Evolutionary conservation across 2,113 vertebrate species (phyloP), one percentile per base, ranked within the genome.

Genomic region (Stictonetta naevosa): DNA sequence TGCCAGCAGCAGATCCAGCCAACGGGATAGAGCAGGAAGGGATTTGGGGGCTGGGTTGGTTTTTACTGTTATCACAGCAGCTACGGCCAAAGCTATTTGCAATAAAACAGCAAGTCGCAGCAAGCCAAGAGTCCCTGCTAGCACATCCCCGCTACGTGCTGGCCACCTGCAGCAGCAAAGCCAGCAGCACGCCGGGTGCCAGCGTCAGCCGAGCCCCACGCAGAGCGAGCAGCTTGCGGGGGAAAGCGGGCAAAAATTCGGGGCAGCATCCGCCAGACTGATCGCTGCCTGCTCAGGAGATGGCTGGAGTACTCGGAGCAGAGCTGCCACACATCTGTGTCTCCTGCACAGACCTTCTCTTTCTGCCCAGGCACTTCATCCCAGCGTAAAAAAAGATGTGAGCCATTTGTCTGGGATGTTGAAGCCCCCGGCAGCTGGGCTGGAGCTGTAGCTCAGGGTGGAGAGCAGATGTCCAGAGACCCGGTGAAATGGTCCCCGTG

Each of bases 211-310:
- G 1, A 33, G 33, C 6, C 13, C 31, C 58, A 25, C 26, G 1
- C 2, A 18, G 31, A 26, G 53, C 1, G 0, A 56, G 77, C 55
- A 25, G 73, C 34, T 40, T 1, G 14, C 0, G 1, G 38, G 23
- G 34, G 6, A 18, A 73, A 12, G 11, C 0, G 17, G 12, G 59
- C 16, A 48, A 22, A 11, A 48, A 42, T 1, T 6, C 2, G 2
- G n/a, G 53, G 77, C 58, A 80, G 74, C 52, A 15, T 1, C 40
- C 2, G 13, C 56, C 75, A 58, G 33, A 3, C 25, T 3, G 31
- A 6, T 31, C 33, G 17, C 66, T 13, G 44, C 4, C 20, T 7
- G 48, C 17, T 9, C 67, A 7, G 82, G 78, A 31, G 28, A 25
- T 5, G 46, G 74, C 64, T 33, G 6, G 28, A 59, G 83, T 33